Percentiles rank a stretch among this genome's conserved stretches.
Conservation (phyloP, 2,797 vertebrate species). For the Selene dorsalis region DNA sequence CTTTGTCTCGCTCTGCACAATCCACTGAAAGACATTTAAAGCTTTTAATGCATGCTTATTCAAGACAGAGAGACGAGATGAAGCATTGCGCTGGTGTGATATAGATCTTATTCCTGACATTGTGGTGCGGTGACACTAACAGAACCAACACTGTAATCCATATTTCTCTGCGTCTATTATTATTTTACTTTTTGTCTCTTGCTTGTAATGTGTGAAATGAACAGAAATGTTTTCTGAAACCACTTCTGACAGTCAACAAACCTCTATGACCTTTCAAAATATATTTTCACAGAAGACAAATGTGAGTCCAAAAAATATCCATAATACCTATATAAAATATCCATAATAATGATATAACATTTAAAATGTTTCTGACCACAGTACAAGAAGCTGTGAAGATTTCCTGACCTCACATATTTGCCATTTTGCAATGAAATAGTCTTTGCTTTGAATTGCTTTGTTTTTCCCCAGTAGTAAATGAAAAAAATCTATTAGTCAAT, state of each 20-base stretch:
- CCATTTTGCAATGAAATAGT: too few relatives aligned
- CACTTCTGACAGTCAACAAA: background rate
- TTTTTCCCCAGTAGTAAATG: too few relatives aligned
- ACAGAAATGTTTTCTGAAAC: background rate
- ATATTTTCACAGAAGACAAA: background rate
- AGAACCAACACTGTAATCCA: slow-evolving; percentile 1
- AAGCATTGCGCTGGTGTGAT: background rate
- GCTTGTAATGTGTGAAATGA: background rate
- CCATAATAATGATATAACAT: too few relatives aligned
- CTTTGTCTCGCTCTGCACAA: slow-evolving; percentile 24
- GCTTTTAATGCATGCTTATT: slow-evolving; percentile 13
- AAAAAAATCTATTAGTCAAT: too few relatives aligned
- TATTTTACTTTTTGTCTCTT: background rate
- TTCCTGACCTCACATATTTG: background rate
- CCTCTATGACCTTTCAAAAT: background rate
- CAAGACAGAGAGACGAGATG: slow-evolving; percentile 16
- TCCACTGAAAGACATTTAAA: slow-evolving; percentile 1
- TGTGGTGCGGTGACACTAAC: background rate
- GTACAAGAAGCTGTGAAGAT: background rate
- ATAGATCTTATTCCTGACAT: slow-evolving; percentile 10
- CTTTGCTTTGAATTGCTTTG: too few relatives aligned
- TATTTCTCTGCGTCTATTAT: background rate
- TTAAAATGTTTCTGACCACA: background rate
- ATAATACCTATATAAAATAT: too few relatives aligned
- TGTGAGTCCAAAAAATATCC: too few relatives aligned